Percentiles rank a stretch among this genome's conserved stretches.
phyloP scores from a whole-genome alignment of 1,140 invertebrate species.

The Drosophila kanapiae region DNA sequence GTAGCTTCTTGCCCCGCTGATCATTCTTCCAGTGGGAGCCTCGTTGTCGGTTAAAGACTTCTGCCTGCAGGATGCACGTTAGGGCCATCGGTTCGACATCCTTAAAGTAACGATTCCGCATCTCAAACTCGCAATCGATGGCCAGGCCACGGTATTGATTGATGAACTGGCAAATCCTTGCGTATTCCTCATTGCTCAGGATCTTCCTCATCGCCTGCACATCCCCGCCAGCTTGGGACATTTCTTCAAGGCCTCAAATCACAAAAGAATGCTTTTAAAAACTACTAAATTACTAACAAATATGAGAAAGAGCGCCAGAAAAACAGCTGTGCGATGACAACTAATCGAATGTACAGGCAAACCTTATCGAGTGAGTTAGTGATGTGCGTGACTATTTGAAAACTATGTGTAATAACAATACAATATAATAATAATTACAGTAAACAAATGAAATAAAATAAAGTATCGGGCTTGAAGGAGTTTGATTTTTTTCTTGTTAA shows the following conservation, averaged over 20 bases:
- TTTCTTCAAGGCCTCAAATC: slow-evolving; percentile 15
- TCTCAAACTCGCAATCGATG: slow-evolving; percentile 83
- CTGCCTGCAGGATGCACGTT: slow-evolving; percentile 86
- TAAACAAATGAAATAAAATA: too few relatives aligned
- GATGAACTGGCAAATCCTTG: slow-evolving; percentile 67
- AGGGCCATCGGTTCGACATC: slow-evolving; percentile 85
- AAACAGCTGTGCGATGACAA: slow-evolving; percentile 37
- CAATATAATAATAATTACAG: too few relatives aligned
- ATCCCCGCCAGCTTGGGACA: slow-evolving; percentile 29
- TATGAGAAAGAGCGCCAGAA: slow-evolving; percentile 26
- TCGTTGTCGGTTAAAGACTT: slow-evolving; percentile 76
- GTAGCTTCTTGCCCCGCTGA: slow-evolving; percentile 59
- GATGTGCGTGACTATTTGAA: not conserved
- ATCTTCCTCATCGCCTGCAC: slow-evolving; percentile 47
- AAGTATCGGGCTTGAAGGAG: too few relatives aligned
- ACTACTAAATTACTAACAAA: not conserved
- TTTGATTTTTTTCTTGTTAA: too few relatives aligned
- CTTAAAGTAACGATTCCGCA: slow-evolving; percentile 76
- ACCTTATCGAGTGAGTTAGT: slow-evolving; percentile 5
- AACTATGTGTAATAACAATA: not conserved
- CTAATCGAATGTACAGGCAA: not conserved
- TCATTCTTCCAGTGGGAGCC: slow-evolving; percentile 85
- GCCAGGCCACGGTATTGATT: slow-evolving; percentile 64
- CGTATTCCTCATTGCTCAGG: slow-evolving; percentile 51
- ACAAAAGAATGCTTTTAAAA: slow-evolving; percentile 8